Conservation (phyloP, 2,113 vertebrate genomes). For the Dasyurus viverrinus region DNA sequence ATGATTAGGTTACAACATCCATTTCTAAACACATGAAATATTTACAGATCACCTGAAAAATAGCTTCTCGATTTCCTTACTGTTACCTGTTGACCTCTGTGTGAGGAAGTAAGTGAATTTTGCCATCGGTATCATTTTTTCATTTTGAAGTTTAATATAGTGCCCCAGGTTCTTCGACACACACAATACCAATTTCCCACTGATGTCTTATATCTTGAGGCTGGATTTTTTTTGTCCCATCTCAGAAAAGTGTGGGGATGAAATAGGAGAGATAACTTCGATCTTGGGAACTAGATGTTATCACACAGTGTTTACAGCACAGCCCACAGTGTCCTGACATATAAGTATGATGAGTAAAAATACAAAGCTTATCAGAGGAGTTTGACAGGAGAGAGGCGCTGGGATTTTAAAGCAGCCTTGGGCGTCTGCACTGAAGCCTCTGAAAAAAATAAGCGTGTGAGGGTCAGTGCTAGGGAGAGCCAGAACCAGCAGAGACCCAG, state of each 20-base stretch:
- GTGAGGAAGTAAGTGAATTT: conserved; percentile 67
- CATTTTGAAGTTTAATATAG: conserved; percentile 74
- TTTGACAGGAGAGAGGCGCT: not conserved
- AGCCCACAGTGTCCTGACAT: conserved; percentile 57
- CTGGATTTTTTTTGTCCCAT: not conserved
- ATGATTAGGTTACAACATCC: conserved; percentile 72
- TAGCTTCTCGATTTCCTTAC: conserved; percentile 50
- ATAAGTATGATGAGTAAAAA: conserved; percentile 54
- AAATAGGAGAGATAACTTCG: conserved; percentile 60
- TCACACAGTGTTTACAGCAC: conserved; percentile 59
- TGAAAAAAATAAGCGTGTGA: not conserved
- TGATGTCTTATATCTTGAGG: conserved; percentile 67
- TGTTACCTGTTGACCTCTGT: conserved; percentile 69
- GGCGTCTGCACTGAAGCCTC: not conserved
- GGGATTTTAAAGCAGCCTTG: not conserved
- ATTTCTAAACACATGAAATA: conserved; percentile 70
- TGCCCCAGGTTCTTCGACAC: conserved; percentile 56
- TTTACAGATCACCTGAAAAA: conserved; percentile 73
- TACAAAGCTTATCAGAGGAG: conserved; percentile 31
- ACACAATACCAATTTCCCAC: conserved; percentile 62
- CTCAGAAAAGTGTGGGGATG: conserved; percentile 64
- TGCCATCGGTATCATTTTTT: conserved; percentile 60
- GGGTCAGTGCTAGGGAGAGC: not conserved
- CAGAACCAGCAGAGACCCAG: not conserved
- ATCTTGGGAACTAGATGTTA: conserved; percentile 57